These are phyloP conservation scores for Trachymyrmex septentrionalis DNA, from an alignment of 1,140 invertebrate genomes.

Conservation along the genomic window DNA sequence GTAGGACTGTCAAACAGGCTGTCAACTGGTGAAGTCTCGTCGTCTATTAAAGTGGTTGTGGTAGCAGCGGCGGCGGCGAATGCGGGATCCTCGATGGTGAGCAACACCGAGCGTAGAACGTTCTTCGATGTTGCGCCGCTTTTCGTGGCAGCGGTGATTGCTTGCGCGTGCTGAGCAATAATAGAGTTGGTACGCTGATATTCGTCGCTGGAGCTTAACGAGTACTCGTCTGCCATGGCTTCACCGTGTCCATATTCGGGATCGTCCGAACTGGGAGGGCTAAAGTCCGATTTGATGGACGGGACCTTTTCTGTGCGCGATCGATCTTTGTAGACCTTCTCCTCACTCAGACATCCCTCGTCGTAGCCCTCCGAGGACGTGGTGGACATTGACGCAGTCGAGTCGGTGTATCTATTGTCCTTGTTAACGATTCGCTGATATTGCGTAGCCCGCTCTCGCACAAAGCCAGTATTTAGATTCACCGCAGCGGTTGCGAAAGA, in stretches of 20 bases:
- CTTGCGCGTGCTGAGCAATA: constrained; percentile 78
- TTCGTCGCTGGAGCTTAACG: constrained; percentile 88
- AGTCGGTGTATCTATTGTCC: constrained; percentile 84
- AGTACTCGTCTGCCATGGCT: constrained; percentile 90
- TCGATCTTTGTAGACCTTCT: constrained; percentile 86
- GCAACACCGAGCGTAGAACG: constrained; percentile 83
- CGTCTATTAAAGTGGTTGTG: constrained; percentile 90
- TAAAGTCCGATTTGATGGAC: constrained; percentile 81
- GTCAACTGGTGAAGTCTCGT: constrained; percentile 93
- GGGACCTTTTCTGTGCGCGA: constrained; percentile 85
- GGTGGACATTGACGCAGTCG: constrained; percentile 84
- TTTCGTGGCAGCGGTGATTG: constrained; percentile 73
- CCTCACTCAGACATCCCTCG: constrained; percentile 85
- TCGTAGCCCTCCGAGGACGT: constrained; percentile 87
- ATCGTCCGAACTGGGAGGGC: constrained; percentile 83
- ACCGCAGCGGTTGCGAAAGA: constrained; percentile 75
- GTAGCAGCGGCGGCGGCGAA: constrained; percentile 92
- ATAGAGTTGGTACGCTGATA: constrained; percentile 81
- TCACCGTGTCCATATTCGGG: constrained; percentile 89
- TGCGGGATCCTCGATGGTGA: constrained; percentile 91
- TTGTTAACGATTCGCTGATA: constrained; percentile 86
- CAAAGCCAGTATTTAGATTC: constrained; percentile 83
- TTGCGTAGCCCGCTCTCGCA: constrained; percentile 86
- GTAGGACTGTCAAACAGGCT: constrained; percentile 91
- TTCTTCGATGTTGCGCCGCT: constrained; percentile 81